Percentiles rank a stretch among this genome's conserved stretches.
Conservation (phyloP, 2,888 invertebrate genomes). For the Uropetala carovei region DNA sequence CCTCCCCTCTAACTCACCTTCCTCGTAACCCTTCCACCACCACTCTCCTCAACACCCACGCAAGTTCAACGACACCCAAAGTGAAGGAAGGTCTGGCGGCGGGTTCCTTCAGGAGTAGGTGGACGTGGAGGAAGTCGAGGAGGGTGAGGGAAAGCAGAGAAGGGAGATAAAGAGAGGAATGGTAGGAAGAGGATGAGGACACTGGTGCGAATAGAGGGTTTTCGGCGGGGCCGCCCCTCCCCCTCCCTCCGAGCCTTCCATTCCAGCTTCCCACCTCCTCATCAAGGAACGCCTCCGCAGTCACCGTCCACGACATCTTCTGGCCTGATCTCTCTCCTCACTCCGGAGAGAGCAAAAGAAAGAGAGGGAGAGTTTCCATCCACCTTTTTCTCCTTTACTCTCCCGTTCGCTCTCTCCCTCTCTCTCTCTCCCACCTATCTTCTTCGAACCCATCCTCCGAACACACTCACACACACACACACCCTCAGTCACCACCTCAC, state of each 20-base stretch:
- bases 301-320: slow-evolving; percentile 25
- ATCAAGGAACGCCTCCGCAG: slow-evolving; percentile 30
- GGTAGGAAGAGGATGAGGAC: not conserved
- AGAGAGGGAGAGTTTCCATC: not conserved
- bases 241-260: not conserved
- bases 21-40: not conserved
- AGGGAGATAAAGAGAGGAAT: not conserved
- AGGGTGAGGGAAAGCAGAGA: not conserved
- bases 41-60: slow-evolving; percentile 38
- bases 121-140: not conserved
- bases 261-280: slow-evolving; percentile 50
- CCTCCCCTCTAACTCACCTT: not conserved
- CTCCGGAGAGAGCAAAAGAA: not conserved
- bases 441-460: not conserved
- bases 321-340: slow-evolving; percentile 25
- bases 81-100: not conserved
- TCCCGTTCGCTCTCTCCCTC: not conserved
- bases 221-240: not conserved
- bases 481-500: slow-evolving; percentile 10
- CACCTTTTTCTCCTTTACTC: not conserved
- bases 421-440: too few relatives aligned
- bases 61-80: slow-evolving; percentile 55
- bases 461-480: not conserved
- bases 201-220: not conserved
- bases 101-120: not conserved